These are phyloP conservation scores for Drosophila conformis DNA, from an alignment of 2,888 invertebrate species.

Conservation along the genomic window DNA sequence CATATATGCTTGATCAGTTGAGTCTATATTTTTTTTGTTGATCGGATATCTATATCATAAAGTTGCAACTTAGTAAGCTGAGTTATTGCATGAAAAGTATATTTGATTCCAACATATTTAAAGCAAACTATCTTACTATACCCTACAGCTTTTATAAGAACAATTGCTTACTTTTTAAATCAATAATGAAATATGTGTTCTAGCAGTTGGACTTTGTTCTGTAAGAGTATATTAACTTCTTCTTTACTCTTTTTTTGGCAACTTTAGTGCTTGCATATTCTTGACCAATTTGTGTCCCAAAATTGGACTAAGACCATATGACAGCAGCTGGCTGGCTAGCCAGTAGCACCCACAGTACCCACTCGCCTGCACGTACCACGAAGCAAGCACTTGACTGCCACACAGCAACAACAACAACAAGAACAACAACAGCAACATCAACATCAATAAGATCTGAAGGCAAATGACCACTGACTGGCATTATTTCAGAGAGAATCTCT, in stretches of 20 bases:
- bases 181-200: neutral
- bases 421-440: slow-evolving; percentile 2
- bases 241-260: slow-evolving; percentile 1
- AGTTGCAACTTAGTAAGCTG: neutral
- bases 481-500: slow-evolving; percentile 47
- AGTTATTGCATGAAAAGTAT: neutral
- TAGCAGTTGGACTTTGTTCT: neutral
- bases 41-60: neutral
- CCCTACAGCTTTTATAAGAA: neutral
- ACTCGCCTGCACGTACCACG: slow-evolving; percentile 43
- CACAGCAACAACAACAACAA: slow-evolving; percentile 19
- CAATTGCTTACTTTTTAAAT: neutral
- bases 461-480: slow-evolving; percentile 53
- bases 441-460: slow-evolving; percentile 12
- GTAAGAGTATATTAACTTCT: neutral
- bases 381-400: slow-evolving; percentile 43
- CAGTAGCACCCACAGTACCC: slow-evolving; percentile 28
- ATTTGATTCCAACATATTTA: neutral
- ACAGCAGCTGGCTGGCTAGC: slow-evolving; percentile 28
- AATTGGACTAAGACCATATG: slow-evolving; percentile 54
- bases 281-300: slow-evolving; percentile 54
- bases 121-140: neutral
- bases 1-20: neutral
- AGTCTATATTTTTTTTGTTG: neutral
- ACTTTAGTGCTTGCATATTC: slow-evolving; percentile 42